Conservation (phyloP, 2,888 invertebrate genomes). For the Cataglyphis rosenhaueri region DNA sequence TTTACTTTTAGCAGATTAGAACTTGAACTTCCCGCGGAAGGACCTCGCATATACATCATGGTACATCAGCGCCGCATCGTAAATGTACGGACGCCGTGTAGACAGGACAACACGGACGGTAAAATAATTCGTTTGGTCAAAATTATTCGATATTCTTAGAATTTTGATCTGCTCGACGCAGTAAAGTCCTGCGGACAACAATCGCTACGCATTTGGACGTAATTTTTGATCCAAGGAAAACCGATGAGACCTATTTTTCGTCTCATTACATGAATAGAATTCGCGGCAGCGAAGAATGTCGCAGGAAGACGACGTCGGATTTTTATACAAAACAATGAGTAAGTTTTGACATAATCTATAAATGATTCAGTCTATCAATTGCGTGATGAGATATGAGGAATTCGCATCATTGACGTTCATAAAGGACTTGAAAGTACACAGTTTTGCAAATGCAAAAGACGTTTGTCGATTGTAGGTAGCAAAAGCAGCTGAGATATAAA, state of each 20-base stretch:
- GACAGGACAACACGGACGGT: conserved; percentile 64
- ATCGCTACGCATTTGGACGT: not conserved
- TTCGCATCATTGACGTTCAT: not conserved
- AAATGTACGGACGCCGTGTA: conserved; percentile 58
- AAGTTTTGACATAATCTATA: conserved; percentile 68
- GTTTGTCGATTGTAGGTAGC: not conserved
- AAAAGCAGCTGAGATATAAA: not conserved
- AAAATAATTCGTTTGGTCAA: conserved; percentile 39
- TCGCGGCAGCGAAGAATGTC: conserved; percentile 74
- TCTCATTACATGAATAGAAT: conserved; percentile 25
- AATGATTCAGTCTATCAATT: not conserved
- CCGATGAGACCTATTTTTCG: not conserved
- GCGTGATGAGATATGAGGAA: not conserved
- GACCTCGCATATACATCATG: conserved; percentile 70
- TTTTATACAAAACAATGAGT: conserved; percentile 85
- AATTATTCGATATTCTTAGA: conserved; percentile 17
- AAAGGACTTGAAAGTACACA: not conserved
- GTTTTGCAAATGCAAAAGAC: not conserved
- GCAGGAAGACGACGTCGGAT: conserved; percentile 84
- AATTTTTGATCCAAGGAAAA: conserved; percentile 22
- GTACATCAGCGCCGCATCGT: conserved; percentile 63
- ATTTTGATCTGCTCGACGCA: not conserved
- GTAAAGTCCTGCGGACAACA: not conserved
- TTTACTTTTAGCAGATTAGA: not conserved
- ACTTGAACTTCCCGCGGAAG: conserved; percentile 72